phyloP scores from a whole-genome alignment of 2,797 vertebrate species.

The Semotilus atromaculatus region DNA sequence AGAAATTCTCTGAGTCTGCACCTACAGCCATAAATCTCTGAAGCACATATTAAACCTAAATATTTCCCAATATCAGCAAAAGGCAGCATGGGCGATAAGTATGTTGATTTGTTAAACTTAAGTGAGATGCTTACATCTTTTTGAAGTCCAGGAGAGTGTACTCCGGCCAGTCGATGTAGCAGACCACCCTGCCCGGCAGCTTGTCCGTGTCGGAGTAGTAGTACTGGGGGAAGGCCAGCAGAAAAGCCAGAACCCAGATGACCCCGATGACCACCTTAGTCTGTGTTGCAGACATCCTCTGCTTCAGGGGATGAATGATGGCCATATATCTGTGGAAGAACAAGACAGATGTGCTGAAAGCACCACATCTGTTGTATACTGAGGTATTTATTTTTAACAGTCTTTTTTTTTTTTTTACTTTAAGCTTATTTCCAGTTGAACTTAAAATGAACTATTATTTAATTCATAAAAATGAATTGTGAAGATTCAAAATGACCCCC shows the following conservation, averaged over 20 bases:
- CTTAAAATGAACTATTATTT: not conserved
- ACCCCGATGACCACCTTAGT: constrained; percentile 88
- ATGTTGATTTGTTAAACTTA: not conserved
- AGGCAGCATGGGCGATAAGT: not conserved
- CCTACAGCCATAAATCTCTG: constrained; percentile 19
- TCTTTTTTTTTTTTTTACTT: not conserved
- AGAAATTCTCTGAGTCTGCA: not conserved
- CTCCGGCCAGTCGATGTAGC: constrained; percentile 91
- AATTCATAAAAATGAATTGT: not conserved
- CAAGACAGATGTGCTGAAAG: not conserved
- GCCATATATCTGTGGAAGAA: constrained; percentile 90
- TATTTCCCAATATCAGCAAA: not conserved
- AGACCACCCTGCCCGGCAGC: constrained; percentile 83
- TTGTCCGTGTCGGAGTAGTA: constrained; percentile 85
- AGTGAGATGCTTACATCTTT: constrained; percentile 79
- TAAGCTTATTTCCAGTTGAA: not conserved
- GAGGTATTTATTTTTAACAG: too few species aligned
- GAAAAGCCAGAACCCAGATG: constrained; percentile 92
- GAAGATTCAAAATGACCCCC: not conserved
- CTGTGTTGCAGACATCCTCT: constrained; percentile 89
- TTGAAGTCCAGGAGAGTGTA: constrained; percentile 77
- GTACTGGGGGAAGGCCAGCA: constrained; percentile 92
- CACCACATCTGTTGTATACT: not conserved
- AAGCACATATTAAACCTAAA: not conserved
- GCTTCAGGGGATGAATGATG: constrained; percentile 94